Evolutionary conservation across 1,140 invertebrate species (phyloP).

Genomic region (Microvelia longipes): DNA sequence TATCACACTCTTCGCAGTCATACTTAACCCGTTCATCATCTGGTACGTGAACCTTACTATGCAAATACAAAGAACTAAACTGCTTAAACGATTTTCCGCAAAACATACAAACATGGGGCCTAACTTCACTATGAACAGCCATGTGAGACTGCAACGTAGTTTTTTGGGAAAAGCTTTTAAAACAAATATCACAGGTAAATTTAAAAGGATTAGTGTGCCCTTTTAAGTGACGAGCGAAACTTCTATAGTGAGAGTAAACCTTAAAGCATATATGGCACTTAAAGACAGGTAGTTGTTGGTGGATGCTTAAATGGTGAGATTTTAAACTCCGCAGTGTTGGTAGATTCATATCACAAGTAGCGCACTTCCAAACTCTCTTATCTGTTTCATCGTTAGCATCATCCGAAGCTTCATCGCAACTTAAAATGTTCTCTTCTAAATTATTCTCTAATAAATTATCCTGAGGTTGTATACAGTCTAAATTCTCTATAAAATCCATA

Average conservation of each 20-base stretch:
- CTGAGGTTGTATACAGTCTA: not conserved
- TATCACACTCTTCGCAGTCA: constrained; percentile 33
- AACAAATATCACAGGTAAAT: constrained; percentile 25
- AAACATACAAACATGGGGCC: constrained; percentile 25
- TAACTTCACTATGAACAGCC: constrained; percentile 21
- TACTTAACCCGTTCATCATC: constrained; percentile 23
- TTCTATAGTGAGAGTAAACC: constrained; percentile 40
- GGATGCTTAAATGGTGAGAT: constrained; percentile 35
- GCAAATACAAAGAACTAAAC: constrained; percentile 23
- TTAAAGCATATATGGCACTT: constrained; percentile 42
- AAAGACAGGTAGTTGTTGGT: constrained; percentile 37
- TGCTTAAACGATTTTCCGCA: constrained; percentile 28
- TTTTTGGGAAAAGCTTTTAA: constrained; percentile 26
- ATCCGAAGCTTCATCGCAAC: not conserved
- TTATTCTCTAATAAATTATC: not conserved
- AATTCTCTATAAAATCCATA: not conserved
- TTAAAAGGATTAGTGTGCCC: constrained; percentile 34
- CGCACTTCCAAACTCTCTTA: constrained; percentile 40
- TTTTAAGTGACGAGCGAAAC: constrained; percentile 39
- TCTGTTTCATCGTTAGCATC: constrained; percentile 27
- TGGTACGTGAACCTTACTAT: constrained; percentile 24
- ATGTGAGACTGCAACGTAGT: constrained; percentile 22
- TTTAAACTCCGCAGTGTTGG: constrained; percentile 34
- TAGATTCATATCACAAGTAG: constrained; percentile 36
- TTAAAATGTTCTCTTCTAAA: not conserved